phyloP scores from a whole-genome alignment of 2,113 vertebrate species.

The Amphiprion percula region DNA sequence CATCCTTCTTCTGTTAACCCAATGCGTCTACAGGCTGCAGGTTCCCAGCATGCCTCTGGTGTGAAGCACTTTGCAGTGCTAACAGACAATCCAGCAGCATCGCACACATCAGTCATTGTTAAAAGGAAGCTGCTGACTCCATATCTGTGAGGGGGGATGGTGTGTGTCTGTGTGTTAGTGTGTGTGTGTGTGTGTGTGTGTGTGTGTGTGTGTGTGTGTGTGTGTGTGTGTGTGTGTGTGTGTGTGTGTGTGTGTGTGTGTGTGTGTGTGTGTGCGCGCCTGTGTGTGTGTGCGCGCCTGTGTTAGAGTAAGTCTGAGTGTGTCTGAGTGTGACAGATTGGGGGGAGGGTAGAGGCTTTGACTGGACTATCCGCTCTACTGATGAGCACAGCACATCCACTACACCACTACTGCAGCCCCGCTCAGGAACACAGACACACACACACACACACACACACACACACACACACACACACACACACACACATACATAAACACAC shows the following conservation, averaged over 20 bases:
- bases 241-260: conserved; percentile 24
- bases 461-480: neutral
- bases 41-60: conserved; percentile 23
- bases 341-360: conserved; percentile 66
- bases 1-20: neutral
- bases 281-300: conserved; percentile 19
- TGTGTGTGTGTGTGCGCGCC: conserved; percentile 10
- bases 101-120: conserved; percentile 74
- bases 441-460: neutral
- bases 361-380: conserved; percentile 59
- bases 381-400: conserved; percentile 85
- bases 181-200: conserved; percentile 25
- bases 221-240: conserved; percentile 30
- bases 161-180: conserved; percentile 21
- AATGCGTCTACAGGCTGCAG: neutral
- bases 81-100: conserved; percentile 41
- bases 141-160: conserved; percentile 69
- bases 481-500: too few relatives aligned
- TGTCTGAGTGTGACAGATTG: conserved; percentile 39
- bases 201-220: conserved; percentile 33
- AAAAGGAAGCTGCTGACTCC: conserved; percentile 81
- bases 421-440: neutral
- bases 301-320: conserved; percentile 26
- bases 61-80: conserved; percentile 19
- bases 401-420: conserved; percentile 8